These are phyloP conservation scores for Percopsis transmontana DNA, from an alignment of 2,113 vertebrate species.

Conservation along the genomic window DNA sequence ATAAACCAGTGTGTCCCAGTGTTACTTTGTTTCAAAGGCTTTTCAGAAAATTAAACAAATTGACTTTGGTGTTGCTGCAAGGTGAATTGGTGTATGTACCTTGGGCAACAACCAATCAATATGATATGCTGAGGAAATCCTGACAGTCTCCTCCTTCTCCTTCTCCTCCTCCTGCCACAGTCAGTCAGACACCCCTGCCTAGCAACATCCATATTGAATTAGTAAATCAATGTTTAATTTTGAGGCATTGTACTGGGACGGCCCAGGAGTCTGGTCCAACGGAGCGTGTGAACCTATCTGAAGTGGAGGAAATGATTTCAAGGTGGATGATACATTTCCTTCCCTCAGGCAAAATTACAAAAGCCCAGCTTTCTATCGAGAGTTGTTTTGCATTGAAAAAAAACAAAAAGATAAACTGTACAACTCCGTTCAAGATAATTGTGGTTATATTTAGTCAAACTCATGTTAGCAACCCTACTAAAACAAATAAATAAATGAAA, in stretches of 20 bases:
- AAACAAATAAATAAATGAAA: too few relatives aligned
- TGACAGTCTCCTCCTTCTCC: too few relatives aligned
- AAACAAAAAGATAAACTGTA: too few relatives aligned
- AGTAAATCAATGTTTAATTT: not conserved
- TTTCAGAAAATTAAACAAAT: not conserved
- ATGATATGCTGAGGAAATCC: not conserved
- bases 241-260: not conserved
- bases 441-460: too few relatives aligned
- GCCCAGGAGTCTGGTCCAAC: not conserved
- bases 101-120: not conserved
- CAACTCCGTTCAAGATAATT: too few relatives aligned
- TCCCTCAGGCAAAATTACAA: not conserved
- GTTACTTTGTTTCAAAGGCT: not conserved
- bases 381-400: too few relatives aligned
- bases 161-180: not conserved
- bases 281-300: not conserved
- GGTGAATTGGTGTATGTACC: too few relatives aligned
- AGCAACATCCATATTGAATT: constrained; percentile 5
- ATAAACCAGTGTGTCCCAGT: not conserved
- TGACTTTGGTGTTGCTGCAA: too few relatives aligned
- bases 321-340: not conserved
- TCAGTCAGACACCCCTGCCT: not conserved
- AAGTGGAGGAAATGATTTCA: not conserved
- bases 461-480: too few relatives aligned
- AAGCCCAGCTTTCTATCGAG: not conserved